A percentile compares a stretch with the other conserved stretches of the same genome.
These are phyloP conservation scores for Tenthredo notha DNA, from an alignment of 2,888 invertebrate species.

Conservation along the genomic window DNA sequence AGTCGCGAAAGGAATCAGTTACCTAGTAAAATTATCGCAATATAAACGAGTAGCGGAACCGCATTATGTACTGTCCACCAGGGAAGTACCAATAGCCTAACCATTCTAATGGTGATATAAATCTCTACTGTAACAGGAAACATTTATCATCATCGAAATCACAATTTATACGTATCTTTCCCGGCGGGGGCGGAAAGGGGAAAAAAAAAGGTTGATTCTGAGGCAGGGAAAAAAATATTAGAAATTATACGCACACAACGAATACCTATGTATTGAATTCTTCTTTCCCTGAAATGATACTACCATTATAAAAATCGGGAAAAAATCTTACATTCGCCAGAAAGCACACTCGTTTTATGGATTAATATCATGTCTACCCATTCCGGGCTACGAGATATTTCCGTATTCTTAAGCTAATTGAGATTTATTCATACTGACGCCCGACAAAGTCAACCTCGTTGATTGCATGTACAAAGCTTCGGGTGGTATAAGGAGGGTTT, in stretches of 20 bases:
- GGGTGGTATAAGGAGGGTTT: neutral
- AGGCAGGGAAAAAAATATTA: neutral
- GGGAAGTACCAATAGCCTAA: constrained; percentile 62
- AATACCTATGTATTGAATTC: too few species aligned
- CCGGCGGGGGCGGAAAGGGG: neutral
- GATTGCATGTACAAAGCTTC: neutral
- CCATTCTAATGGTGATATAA: constrained; percentile 72
- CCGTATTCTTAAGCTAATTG: neutral
- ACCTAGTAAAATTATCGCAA: neutral
- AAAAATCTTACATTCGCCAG: neutral
- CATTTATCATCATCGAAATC: constrained; percentile 72
- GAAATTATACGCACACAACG: neutral
- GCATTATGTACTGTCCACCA: constrained; percentile 69
- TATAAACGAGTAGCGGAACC: constrained; percentile 58
- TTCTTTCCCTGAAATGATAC: neutral
- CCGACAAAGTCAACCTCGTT: neutral
- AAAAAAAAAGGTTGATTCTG: neutral
- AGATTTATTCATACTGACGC: neutral
- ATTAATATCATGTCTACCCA: too few species aligned
- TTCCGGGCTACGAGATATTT: neutral
- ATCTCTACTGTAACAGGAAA: constrained; percentile 68
- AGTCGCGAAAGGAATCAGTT: neutral
- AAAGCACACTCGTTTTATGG: neutral
- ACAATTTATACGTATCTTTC: constrained; percentile 52
- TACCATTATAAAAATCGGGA: neutral